A percentile compares a stretch with the other conserved stretches of the same genome.
Evolutionary conservation across 2,888 invertebrate species (phyloP).

Genomic region (Dryomyza anilis): DNA sequence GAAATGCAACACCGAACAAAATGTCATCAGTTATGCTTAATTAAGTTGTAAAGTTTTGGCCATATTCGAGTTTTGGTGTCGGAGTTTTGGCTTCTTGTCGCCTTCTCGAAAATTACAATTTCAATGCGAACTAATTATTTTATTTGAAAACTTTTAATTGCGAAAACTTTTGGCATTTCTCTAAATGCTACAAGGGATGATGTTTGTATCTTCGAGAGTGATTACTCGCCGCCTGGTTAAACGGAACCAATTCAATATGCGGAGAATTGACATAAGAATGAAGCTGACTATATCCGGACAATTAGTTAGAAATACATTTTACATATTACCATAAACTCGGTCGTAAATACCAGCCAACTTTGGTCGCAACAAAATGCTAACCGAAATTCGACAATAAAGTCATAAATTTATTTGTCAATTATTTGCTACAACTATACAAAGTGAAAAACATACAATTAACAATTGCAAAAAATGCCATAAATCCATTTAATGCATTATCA

Average conservation of each 20-base stretch:
- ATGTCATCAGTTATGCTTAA: slow-evolving; percentile 13
- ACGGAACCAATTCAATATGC: too few species aligned
- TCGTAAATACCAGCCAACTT: too few species aligned
- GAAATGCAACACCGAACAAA: neutral
- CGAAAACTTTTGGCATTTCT: neutral
- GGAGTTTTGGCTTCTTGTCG: neutral
- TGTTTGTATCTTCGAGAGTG: neutral
- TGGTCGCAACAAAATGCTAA: too few species aligned
- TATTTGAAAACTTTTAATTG: slow-evolving; percentile 18
- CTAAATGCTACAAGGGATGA: neutral
- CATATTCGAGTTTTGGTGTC: slow-evolving; percentile 4
- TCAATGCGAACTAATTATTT: slow-evolving; percentile 7
- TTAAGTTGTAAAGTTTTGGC: slow-evolving; percentile 9
- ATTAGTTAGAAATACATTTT: too few species aligned
- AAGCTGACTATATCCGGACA: too few species aligned
- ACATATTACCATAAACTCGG: too few species aligned
- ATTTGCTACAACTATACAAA: neutral
- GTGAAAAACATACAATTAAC: neutral
- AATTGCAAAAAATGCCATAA: slow-evolving; percentile 1
- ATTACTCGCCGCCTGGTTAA: neutral
- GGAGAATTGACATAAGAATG: too few species aligned
- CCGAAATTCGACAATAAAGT: too few species aligned
- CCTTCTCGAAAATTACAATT: neutral
- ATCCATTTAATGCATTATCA: slow-evolving; percentile 5
- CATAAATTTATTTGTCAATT: neutral